A percentile compares a stretch with the other conserved stretches of the same genome.
Evolutionary conservation across 2,888 invertebrate species (phyloP).

Genomic region (Rhamnusium bicolor): DNA sequence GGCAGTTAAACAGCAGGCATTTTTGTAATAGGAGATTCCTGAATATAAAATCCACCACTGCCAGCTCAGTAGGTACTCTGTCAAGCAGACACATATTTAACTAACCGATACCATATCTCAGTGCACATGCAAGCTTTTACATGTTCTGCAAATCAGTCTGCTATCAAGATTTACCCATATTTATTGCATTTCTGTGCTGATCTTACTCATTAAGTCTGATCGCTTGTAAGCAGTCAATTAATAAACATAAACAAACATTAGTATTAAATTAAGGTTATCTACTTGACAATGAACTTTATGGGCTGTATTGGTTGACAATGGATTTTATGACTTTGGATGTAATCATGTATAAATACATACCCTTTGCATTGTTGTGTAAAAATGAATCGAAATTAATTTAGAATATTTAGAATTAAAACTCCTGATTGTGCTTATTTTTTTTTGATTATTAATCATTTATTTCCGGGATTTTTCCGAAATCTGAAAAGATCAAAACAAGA

Average conservation of each 20-base stretch:
- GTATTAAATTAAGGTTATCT: not conserved
- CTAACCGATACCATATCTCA: constrained; percentile 38
- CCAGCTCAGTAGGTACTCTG: not conserved
- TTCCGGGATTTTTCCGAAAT: no score
- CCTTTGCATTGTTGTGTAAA: no score
- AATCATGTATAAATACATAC: no score
- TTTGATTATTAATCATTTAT: no score
- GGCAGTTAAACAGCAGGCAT: not conserved
- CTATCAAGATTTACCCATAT: constrained; percentile 42
- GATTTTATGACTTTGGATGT: no score
- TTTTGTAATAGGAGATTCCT: constrained; percentile 2
- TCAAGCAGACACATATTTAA: constrained; percentile 7
- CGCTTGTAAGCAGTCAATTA: not conserved
- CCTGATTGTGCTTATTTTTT: no score
- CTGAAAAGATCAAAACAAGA: no score
- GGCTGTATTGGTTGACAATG: no score
- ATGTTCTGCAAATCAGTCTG: constrained; percentile 44
- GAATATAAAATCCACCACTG: constrained; percentile 1
- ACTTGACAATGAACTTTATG: no score
- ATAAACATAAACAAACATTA: not conserved
- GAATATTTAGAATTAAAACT: no score
- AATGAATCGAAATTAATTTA: no score
- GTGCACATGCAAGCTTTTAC: constrained; percentile 40
- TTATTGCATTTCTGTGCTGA: constrained; percentile 39
- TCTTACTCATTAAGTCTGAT: not conserved